Evolutionary conservation across 2,797 vertebrate genomes (phyloP).

Genomic region (Muscicapa striata): DNA sequence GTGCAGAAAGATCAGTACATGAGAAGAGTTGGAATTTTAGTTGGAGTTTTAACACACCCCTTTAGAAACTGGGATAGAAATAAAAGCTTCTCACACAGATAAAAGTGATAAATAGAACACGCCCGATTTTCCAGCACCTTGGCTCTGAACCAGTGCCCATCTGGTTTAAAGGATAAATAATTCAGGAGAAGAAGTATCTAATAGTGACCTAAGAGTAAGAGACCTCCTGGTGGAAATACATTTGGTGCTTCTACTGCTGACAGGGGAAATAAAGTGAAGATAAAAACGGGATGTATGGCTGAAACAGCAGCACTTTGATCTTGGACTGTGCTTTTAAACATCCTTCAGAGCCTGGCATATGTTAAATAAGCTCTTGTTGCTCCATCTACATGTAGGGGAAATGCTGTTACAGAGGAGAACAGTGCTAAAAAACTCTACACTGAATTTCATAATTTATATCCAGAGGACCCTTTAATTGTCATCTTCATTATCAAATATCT

Average conservation of each 20-base stretch:
- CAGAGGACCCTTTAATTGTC: neutral
- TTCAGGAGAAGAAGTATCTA: neutral
- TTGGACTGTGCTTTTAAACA: neutral
- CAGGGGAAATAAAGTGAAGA: neutral
- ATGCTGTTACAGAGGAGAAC: neutral
- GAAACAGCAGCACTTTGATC: conserved; percentile 24
- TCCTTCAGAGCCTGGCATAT: neutral
- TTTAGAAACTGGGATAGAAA: neutral
- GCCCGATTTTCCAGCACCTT: neutral
- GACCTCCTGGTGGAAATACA: neutral
- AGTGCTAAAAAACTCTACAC: neutral
- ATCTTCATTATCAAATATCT: neutral
- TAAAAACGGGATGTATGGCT: neutral
- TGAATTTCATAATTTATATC: neutral
- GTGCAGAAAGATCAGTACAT: neutral
- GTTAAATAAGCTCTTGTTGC: neutral
- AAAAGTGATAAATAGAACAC: neutral
- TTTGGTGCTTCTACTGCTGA: neutral
- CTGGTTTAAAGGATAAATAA: neutral
- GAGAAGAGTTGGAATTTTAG: neutral
- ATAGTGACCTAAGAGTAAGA: neutral
- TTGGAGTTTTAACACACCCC: neutral
- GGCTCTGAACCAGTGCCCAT: neutral
- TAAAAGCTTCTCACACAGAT: neutral
- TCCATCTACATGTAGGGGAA: neutral